These are phyloP conservation scores for Andinoacara biseriatus DNA, from an alignment of 2,113 vertebrate species.

Conservation along the genomic window DNA sequence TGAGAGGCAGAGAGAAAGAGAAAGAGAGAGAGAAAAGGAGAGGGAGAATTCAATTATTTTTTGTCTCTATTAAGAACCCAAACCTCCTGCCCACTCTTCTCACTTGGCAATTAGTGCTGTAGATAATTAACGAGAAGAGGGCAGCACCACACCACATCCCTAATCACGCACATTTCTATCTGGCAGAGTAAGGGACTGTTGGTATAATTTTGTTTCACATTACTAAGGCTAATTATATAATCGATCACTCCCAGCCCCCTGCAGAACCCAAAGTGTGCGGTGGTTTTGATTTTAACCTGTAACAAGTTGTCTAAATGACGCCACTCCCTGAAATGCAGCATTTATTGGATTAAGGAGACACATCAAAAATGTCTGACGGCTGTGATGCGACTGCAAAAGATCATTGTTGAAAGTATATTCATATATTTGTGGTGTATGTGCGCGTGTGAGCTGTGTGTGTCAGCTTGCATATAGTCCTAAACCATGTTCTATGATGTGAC, in stretches of 20 bases:
- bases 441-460: conserved; percentile 40
- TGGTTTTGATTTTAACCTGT: conserved; percentile 37
- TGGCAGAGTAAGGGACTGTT: conserved; percentile 66
- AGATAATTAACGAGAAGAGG: conserved; percentile 79
- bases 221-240: conserved; percentile 75
- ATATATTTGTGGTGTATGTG: conserved; percentile 27
- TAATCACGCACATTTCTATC: conserved; percentile 73
- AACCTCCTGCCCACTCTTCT: conserved; percentile 77
- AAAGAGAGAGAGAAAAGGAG: conserved; percentile 40
- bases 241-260: conserved; percentile 60
- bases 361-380: background rate
- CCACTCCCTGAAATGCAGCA: background rate
- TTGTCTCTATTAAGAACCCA: conserved; percentile 77
- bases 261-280: conserved; percentile 47
- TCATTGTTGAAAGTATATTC: conserved; percentile 62
- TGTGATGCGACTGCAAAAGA: conserved; percentile 46
- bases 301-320: background rate
- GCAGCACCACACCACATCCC: conserved; percentile 72
- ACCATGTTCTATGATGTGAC: conserved; percentile 78
- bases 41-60: conserved; percentile 78
- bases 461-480: conserved; percentile 66
- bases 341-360: conserved; percentile 27
- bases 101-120: conserved; percentile 77
- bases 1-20: conserved; percentile 28
- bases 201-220: conserved; percentile 73